phyloP scores from a whole-genome alignment of 1,140 invertebrate species.

The Nixonia krombeini region DNA sequence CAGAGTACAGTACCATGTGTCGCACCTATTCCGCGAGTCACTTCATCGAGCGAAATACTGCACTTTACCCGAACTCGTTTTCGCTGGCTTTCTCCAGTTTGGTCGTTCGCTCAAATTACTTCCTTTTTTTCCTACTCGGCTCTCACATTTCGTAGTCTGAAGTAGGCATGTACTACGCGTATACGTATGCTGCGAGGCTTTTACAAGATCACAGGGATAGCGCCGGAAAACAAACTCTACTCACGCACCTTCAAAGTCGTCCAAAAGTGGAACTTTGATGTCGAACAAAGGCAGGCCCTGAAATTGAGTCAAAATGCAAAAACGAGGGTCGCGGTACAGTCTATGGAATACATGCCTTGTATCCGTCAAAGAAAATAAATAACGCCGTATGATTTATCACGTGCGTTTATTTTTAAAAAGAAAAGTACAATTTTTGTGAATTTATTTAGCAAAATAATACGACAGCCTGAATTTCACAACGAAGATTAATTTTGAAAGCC shows the following conservation, averaged over 20 bases:
- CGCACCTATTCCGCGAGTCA: slow-evolving; percentile 27
- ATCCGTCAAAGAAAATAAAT: background rate
- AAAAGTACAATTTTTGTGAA: too few relatives aligned
- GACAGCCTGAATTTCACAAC: too few relatives aligned
- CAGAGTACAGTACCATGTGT: slow-evolving; percentile 24
- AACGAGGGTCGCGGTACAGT: slow-evolving; percentile 29
- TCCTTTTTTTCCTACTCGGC: slow-evolving; percentile 23
- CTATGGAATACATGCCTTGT: background rate
- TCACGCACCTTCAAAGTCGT: slow-evolving; percentile 50
- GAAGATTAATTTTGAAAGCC: too few relatives aligned
- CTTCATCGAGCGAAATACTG: slow-evolving; percentile 33
- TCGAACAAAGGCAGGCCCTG: slow-evolving; percentile 44
- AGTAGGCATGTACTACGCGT: slow-evolving; percentile 33
- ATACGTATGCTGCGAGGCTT: slow-evolving; percentile 31
- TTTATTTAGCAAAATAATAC: too few relatives aligned
- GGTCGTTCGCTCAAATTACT: slow-evolving; percentile 38
- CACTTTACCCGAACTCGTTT: slow-evolving; percentile 6
- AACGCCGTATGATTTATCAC: background rate
- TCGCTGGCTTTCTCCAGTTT: slow-evolving; percentile 22
- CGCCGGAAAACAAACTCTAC: slow-evolving; percentile 47
- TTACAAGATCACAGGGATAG: slow-evolving; percentile 49
- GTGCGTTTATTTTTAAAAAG: too few relatives aligned
- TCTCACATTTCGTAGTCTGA: slow-evolving; percentile 34
- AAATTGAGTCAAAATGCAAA: slow-evolving; percentile 45
- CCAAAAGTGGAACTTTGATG: slow-evolving; percentile 48